Evolutionary conservation across 2,113 vertebrate species (phyloP), one percentile per base, ranked within the genome.

Genomic region (Petrocephalus zakoni): DNA sequence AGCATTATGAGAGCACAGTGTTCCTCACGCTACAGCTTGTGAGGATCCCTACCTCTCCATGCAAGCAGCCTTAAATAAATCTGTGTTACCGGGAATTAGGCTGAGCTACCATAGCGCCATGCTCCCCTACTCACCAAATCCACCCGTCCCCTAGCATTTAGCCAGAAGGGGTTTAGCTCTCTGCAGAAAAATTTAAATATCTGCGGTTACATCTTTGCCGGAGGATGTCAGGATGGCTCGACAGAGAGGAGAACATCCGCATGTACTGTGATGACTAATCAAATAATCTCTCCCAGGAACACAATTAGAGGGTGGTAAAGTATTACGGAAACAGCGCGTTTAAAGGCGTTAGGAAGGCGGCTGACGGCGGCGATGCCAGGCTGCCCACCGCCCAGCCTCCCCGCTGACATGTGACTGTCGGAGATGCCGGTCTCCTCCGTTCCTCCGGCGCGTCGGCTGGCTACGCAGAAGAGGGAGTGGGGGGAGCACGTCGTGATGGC

Each of bases 261-360:
- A 42, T 78, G 72, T 78, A 78, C 72, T 78, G 72, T 78, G 72
- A 78, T 78, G 72, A 78, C 72, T 78, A 78, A 78, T 78, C 72
- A 78, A 78, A 78, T 78, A 78, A 78, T 78, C 29, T 78, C 72
- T 42, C 72, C 34, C 72, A 78, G 72, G 29, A 42, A 37, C 34
- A 78, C 72, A 34, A 42, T 42, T 78, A 34, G 29, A 17, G 29
- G 72, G 61, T 68, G 72, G 72, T 78, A 78, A 78, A 78, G 72
- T 78, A 37, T 78, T 78, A 78, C 72, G 5, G 72, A 42, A 37
- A 37, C 29, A 78, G 13, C 72, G 13, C 72, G 2, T 37, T 78
- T 78, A 34, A 75, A 78, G 15, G 34, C 25, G 34, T 37, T 17
- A 17, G 34, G 5, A 8, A 78, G 13, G 72, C 17, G 15, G 0